Base-by-base conservation (phyloP, 1,140 invertebrate genomes). In the Oedothorax gibbosus region DNA sequence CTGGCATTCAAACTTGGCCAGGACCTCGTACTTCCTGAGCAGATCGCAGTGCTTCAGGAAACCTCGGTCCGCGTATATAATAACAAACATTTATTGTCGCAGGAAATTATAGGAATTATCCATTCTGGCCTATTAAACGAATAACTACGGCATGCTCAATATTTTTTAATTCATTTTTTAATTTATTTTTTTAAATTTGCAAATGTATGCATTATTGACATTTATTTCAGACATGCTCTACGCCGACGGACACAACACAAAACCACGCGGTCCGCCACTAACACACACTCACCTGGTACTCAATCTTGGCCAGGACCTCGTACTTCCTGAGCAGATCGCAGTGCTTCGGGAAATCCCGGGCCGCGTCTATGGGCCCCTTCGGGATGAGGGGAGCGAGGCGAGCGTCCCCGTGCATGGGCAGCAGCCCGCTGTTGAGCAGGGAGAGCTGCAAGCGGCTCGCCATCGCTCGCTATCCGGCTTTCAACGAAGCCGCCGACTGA, bases 1-100 rank as follows among this genome's bases (percentile, higher is more conserved):
- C 56, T 87, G 86, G 53, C 85, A 88, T 62, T 88, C 87, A 8
- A 87, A 86, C 57, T 86, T 87, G 20, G 86, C 64, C 15, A 88
- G 68, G 11, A 88, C 85, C 71, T 86, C 82, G 60, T 88, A 88
- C 64, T 88, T 88, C 51, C 87, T 57, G 8, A 88, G 78, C 10
- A 87, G 57, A 10, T 66, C 62, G 4, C 87, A 50, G 51, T 87
- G 87, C 18, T 86, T 86, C 4, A 18, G n/a, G 51, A 86, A 87
- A n/a, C 20, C 56, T 7, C 51, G 21, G 7, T 53, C 35, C 35
- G 35, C 1, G 35, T 5, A 35, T 35, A 35, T 35, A n/a, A n/a
- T n/a, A 35, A 35, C 35, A 35, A 35, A 35, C 35, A 35, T 35
- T 35, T 35, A 35, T 35, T 35, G 35, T 35, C 2, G 35, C 35